A percentile compares a stretch with the other conserved stretches of the same genome.
These are phyloP conservation scores for Lontra canadensis DNA, from an alignment of 2,113 vertebrate genomes.

Conservation along the genomic window DNA sequence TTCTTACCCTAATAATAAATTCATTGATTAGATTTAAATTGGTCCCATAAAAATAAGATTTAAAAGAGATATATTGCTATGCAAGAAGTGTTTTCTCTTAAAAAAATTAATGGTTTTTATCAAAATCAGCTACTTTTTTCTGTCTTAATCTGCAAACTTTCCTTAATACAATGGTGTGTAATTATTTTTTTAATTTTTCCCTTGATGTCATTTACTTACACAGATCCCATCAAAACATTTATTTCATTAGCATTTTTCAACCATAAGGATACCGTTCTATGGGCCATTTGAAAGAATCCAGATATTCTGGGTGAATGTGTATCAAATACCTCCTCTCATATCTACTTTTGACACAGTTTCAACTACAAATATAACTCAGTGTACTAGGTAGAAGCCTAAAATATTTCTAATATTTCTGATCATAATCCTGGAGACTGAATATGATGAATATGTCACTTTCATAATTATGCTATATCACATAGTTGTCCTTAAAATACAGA, in stretches of 20 bases:
- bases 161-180: neutral
- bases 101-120: neutral
- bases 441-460: neutral
- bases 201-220: neutral
- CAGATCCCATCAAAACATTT: neutral
- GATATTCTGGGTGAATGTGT: neutral
- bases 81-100: neutral
- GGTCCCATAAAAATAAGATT: neutral
- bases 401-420: neutral
- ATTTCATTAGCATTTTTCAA: neutral
- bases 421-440: neutral
- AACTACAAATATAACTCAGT: neutral
- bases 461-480: neutral
- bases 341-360: neutral
- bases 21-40: neutral
- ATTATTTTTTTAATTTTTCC: neutral
- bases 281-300: neutral
- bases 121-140: neutral
- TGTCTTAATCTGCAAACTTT: neutral
- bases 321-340: neutral
- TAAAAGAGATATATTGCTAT: neutral
- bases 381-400: neutral
- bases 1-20: neutral
- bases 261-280: neutral
- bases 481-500: neutral